Conservation (phyloP, 2,797 vertebrate genomes). For the Rhinichthys osculus region DNA sequence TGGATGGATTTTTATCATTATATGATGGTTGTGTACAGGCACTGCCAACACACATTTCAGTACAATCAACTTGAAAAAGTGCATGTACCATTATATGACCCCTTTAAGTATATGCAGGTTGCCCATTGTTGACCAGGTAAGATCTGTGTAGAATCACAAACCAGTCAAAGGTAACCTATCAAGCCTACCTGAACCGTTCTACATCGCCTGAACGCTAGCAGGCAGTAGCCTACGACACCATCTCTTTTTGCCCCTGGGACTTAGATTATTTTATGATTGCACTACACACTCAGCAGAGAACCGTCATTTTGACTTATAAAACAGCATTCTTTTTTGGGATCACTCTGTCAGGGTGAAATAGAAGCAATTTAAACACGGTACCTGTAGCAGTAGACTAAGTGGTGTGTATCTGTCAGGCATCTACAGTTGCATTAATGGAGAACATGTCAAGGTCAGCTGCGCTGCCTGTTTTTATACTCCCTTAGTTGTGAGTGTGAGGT, state of each 20-base stretch:
- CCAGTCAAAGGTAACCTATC: neutral
- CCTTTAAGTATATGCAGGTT: neutral
- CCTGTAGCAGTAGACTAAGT: slow-evolving; percentile 4
- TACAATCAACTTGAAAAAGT: no score
- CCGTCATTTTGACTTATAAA: neutral
- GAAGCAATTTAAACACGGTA: neutral
- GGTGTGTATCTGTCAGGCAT: neutral
- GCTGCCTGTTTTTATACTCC: slow-evolving; percentile 4
- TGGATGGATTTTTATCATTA: no score
- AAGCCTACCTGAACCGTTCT: neutral
- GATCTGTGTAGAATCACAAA: neutral
- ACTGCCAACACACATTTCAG: no score
- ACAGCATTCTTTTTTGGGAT: neutral
- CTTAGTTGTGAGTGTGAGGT: slow-evolving; percentile 10
- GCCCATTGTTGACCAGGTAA: neutral
- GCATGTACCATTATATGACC: no score
- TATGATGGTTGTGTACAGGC: no score
- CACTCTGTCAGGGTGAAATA: slow-evolving; percentile 3
- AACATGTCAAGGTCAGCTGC: slow-evolving; percentile 12
- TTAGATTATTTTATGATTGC: neutral
- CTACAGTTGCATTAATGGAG: neutral
- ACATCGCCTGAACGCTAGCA: neutral
- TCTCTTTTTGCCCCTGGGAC: neutral
- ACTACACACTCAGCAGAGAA: neutral
- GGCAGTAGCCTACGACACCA: neutral